A percentile compares a stretch with the other conserved stretches of the same genome.
Evolutionary conservation across 1,140 invertebrate genomes (phyloP).

Genomic region (Drosophila repletoides): DNA sequence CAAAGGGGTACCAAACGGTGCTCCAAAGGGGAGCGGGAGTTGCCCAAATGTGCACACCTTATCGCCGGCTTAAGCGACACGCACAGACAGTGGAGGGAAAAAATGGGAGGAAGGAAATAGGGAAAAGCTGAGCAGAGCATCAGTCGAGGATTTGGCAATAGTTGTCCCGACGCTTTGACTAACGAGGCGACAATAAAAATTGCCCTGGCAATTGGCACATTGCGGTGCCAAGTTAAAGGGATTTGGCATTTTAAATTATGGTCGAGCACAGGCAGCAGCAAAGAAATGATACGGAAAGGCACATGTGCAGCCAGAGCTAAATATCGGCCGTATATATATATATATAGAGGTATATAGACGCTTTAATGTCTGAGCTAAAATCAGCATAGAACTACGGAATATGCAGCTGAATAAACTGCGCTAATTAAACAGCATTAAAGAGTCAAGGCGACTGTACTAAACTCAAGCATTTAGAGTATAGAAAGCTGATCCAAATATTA

Average conservation of each 20-base stretch:
- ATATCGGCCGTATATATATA: too few species aligned
- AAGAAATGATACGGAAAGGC: neutral
- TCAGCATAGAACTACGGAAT: too few species aligned
- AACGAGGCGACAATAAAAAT: conserved; percentile 77
- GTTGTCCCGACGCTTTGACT: conserved; percentile 61
- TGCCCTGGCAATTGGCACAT: conserved; percentile 69
- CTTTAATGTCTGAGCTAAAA: too few species aligned
- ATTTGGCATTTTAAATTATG: conserved; percentile 69
- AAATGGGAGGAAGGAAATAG: neutral
- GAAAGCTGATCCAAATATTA: too few species aligned
- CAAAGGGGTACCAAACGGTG: neutral
- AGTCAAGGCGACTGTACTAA: too few species aligned
- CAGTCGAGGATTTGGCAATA: conserved; percentile 58
- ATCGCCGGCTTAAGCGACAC: conserved; percentile 74
- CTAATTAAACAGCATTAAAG: too few species aligned
- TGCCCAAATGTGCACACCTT: conserved; percentile 70
- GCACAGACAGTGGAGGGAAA: conserved; percentile 41
- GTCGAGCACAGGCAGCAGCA: neutral
- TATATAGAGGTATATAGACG: too few species aligned
- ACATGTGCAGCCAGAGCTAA: too few species aligned
- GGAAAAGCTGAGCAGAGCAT: conserved; percentile 5
- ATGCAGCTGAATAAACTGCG: too few species aligned
- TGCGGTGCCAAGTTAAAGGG: conserved; percentile 69
- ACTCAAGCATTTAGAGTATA: too few species aligned
- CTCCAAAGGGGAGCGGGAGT: neutral